A percentile compares a stretch with the other conserved stretches of the same genome.
These are phyloP conservation scores for Ctenopoma kingsleyae DNA, from an alignment of 2,797 vertebrate genomes.

Conservation along the genomic window DNA sequence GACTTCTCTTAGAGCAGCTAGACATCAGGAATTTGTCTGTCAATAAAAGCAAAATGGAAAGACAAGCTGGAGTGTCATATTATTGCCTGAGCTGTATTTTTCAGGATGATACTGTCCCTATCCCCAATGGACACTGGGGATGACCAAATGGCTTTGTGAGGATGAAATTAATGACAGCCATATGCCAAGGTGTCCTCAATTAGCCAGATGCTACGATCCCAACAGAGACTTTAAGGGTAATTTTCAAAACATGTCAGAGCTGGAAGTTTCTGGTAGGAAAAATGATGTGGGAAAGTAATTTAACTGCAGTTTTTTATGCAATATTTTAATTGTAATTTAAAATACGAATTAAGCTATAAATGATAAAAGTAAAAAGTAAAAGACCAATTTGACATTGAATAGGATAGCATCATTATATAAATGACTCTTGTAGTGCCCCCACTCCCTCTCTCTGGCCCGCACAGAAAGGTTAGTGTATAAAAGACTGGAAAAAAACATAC, in stretches of 20 bases:
- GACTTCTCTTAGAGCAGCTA: too few relatives aligned
- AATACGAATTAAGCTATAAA: background rate
- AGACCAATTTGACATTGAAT: background rate
- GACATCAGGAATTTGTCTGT: too few relatives aligned
- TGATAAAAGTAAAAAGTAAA: background rate
- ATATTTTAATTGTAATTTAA: background rate
- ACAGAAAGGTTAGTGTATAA: background rate
- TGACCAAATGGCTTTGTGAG: slow-evolving; percentile 28
- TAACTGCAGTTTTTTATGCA: background rate
- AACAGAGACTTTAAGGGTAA: slow-evolving; percentile 27
- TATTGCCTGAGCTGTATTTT: slow-evolving; percentile 5
- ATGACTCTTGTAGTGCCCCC: background rate
- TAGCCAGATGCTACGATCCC: slow-evolving; percentile 47
- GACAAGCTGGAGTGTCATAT: background rate
- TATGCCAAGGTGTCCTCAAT: slow-evolving; percentile 35
- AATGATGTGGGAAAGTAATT: background rate
- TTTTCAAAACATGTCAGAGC: slow-evolving; percentile 34
- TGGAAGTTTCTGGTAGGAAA: slow-evolving; percentile 13
- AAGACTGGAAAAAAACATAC: background rate
- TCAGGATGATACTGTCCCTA: slow-evolving; percentile 1
- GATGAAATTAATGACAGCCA: slow-evolving; percentile 28
- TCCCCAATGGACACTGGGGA: slow-evolving; percentile 7
- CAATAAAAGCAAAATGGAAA: background rate
- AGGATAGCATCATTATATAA: background rate
- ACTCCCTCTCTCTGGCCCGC: too few relatives aligned